These are phyloP conservation scores for Solea solea DNA, from an alignment of 2,113 vertebrate genomes.

Conservation along the genomic window DNA sequence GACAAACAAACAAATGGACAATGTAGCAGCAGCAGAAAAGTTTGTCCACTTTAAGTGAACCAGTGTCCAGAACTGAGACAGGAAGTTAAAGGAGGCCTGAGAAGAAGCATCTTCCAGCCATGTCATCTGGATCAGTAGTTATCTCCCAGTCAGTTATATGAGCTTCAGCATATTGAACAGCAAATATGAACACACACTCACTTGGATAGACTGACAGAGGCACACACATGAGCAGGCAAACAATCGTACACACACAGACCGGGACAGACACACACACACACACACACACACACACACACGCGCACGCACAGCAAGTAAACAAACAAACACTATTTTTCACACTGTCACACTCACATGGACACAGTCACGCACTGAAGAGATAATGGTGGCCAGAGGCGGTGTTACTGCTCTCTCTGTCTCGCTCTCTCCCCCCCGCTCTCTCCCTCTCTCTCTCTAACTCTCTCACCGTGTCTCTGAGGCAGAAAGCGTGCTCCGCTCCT, in stretches of 20 bases:
- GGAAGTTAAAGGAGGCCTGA: conserved; percentile 37
- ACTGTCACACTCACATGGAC: conserved; percentile 78
- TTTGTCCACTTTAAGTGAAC: conserved; percentile 33
- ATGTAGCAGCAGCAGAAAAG: conserved; percentile 15
- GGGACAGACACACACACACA: conserved; percentile 13
- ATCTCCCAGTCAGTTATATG: conserved; percentile 67
- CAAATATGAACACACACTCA: conserved; percentile 65
- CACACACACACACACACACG: conserved; percentile 33
- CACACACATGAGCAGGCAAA: conserved; percentile 56
- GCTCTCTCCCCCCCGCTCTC: conserved; percentile 6
- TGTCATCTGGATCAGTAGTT: conserved; percentile 71
- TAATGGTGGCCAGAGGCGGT: conserved; percentile 80
- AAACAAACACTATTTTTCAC: conserved; percentile 74
- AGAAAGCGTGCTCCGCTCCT: conserved; percentile 68
- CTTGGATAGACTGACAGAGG: conserved; percentile 56
- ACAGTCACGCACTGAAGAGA: conserved; percentile 78
- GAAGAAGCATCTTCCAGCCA: conserved; percentile 41
- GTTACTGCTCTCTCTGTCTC: conserved; percentile 43
- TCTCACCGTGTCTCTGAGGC: conserved; percentile 57
- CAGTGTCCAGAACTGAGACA: background rate
- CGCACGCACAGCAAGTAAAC: conserved; percentile 59
- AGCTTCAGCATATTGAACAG: conserved; percentile 72
- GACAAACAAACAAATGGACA: background rate
- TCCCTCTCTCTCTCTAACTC: background rate
- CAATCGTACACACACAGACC: conserved; percentile 7